Conservation (phyloP, 37 sponge, comb jelly and placozoan species). For the Aphrocallistes beatrix region DNA sequence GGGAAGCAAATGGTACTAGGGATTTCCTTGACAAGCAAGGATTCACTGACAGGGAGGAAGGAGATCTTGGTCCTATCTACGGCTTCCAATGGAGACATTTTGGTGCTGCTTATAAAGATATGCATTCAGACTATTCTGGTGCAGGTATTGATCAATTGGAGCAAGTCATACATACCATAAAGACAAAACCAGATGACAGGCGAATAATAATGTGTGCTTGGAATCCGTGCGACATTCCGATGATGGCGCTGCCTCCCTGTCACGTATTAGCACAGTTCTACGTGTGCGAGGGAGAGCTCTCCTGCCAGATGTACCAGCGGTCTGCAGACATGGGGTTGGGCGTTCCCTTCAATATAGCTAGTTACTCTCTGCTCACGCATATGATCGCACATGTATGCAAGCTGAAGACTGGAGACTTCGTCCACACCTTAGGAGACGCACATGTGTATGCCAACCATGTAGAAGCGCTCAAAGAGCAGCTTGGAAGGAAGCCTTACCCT, state of each 20-base stretch:
- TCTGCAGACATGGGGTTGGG: constrained; percentile 94
- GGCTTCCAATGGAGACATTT: constrained; percentile 99
- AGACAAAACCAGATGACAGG: constrained; percentile 77
- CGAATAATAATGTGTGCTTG: constrained; percentile 94
- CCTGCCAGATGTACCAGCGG: constrained; percentile 92
- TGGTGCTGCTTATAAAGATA: constrained; percentile 83
- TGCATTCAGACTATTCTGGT: constrained; percentile 82
- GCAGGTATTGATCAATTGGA: constrained; percentile 92
- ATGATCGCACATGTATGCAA: constrained; percentile 94
- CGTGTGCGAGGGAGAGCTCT: constrained; percentile 78
- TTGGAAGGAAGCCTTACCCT: constrained; percentile 46
- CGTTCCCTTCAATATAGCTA: constrained; percentile 97
- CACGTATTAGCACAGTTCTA: constrained; percentile 95
- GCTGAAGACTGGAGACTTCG: constrained; percentile 42
- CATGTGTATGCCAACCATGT: constrained; percentile 92
- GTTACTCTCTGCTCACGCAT: constrained; percentile 85
- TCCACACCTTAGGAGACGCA: constrained; percentile 37
- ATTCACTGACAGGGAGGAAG: constrained; percentile 71
- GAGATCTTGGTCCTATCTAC: constrained; percentile 92
- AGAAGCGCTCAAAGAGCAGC: constrained; percentile 73
- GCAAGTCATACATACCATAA: constrained; percentile 71
- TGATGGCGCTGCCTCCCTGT: constrained; percentile 94
- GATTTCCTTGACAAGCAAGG: constrained; percentile 67
- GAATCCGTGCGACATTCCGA: constrained; percentile 76
- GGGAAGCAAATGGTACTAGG: constrained; percentile 94